Percentiles rank a stretch among this genome's conserved stretches.
Conservation (phyloP, 1,140 invertebrate species). For the Temnothorax longispinosus region DNA sequence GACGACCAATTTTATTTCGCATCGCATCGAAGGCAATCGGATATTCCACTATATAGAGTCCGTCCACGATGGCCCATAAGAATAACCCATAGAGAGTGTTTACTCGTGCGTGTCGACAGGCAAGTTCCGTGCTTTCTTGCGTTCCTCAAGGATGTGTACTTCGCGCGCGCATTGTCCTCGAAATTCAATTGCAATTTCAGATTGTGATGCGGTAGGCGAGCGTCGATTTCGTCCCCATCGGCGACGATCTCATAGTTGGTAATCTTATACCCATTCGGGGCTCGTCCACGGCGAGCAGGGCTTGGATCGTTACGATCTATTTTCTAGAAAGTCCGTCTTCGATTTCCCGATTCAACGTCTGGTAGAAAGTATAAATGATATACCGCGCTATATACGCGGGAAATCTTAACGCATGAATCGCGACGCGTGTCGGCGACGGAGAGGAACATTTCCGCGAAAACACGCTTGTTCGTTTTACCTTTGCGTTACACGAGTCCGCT, state of each 20-base stretch:
- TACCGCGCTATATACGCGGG: conserved; percentile 23
- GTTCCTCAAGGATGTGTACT: conserved; percentile 50
- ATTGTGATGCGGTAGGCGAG: conserved; percentile 4
- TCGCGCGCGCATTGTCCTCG: conserved; percentile 60
- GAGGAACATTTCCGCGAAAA: conserved; percentile 44
- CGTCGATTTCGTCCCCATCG: conserved; percentile 29
- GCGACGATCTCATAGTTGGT: background rate
- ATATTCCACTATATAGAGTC: conserved; percentile 42
- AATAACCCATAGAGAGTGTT: conserved; percentile 61
- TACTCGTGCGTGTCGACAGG: conserved; percentile 66
- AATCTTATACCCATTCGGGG: background rate
- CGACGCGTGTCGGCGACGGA: conserved; percentile 5
- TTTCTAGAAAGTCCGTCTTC: conserved; percentile 63
- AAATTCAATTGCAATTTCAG: conserved; percentile 72
- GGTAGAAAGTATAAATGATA: conserved; percentile 67
- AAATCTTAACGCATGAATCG: conserved; percentile 63
- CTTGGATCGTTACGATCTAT: conserved; percentile 28
- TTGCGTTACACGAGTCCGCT: background rate
- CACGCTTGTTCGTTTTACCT: conserved; percentile 25
- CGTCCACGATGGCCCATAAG: conserved; percentile 36
- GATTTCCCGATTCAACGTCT: conserved; percentile 65
- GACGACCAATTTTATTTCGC: conserved; percentile 16
- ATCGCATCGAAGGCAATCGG: background rate
- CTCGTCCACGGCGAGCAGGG: background rate
- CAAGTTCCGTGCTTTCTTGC: conserved; percentile 73